Percentiles rank a stretch among this genome's conserved stretches.
phyloP scores from a whole-genome alignment of 2,888 invertebrate species.

The Gari tellinella region DNA sequence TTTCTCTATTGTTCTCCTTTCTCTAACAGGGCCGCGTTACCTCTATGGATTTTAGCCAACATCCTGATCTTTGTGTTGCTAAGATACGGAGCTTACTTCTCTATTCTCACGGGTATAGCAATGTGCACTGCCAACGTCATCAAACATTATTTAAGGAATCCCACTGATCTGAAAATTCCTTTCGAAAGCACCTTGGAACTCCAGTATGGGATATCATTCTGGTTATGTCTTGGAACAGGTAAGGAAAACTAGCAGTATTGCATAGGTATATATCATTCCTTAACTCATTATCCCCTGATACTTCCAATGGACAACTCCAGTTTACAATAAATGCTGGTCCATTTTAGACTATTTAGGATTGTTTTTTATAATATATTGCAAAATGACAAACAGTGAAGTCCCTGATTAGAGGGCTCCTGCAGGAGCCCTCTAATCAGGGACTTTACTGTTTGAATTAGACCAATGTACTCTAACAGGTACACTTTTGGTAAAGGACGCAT shows the following conservation, averaged over 20 bases:
- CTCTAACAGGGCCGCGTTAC: constrained; percentile 85
- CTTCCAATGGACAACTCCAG: too few species aligned
- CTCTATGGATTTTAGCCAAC: constrained; percentile 86
- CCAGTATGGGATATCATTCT: constrained; percentile 86
- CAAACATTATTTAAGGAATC: constrained; percentile 86
- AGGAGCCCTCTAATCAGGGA: too few species aligned
- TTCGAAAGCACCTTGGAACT: constrained; percentile 84
- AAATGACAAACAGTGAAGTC: too few species aligned
- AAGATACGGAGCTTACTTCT: constrained; percentile 86
- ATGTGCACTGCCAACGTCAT: constrained; percentile 86
- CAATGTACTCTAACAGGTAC: too few species aligned
- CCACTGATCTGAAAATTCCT: constrained; percentile 85
- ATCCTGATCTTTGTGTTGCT: constrained; percentile 86
- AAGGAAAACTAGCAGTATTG: constrained; percentile 43
- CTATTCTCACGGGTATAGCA: constrained; percentile 85
- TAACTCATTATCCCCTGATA: too few species aligned
- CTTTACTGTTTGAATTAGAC: too few species aligned
- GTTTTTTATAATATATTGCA: too few species aligned
- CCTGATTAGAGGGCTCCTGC: too few species aligned
- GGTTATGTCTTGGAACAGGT: constrained; percentile 86
- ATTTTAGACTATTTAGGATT: too few species aligned
- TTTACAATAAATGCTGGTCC: too few species aligned
- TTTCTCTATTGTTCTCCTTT: background rate
- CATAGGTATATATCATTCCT: too few species aligned
- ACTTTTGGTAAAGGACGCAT: too few species aligned